Evolutionary conservation across 2,888 invertebrate genomes (phyloP).

Genomic region (Hartigia nigra): DNA sequence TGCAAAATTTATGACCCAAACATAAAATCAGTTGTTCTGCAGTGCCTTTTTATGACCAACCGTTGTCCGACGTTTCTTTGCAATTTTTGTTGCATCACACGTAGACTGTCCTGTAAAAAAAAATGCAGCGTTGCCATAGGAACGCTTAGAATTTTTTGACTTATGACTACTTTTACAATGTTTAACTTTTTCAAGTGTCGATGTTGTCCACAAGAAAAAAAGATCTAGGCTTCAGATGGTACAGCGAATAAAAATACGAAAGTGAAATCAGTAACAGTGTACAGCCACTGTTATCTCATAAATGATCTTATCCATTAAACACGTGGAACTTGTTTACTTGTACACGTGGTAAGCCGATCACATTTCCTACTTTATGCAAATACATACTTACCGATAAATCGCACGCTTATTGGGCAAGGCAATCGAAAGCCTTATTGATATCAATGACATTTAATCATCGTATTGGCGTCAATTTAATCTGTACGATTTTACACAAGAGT

Average conservation of each 20-base stretch:
- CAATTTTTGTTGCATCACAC: neutral
- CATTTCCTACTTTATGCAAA: neutral
- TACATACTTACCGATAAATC: neutral
- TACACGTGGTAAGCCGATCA: neutral
- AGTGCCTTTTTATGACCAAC: neutral
- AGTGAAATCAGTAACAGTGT: neutral
- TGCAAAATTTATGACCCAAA: neutral
- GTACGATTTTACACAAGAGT: too few relatives aligned
- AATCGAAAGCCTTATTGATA: too few relatives aligned
- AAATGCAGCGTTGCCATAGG: neutral
- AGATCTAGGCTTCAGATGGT: neutral
- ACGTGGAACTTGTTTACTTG: neutral
- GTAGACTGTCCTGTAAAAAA: neutral
- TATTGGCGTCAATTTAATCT: too few relatives aligned
- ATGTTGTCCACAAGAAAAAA: neutral
- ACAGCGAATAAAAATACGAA: neutral
- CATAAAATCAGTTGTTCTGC: neutral
- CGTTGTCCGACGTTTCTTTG: neutral
- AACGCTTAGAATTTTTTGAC: too few relatives aligned
- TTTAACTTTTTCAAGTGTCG: neutral
- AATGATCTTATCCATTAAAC: neutral
- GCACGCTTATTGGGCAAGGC: too few relatives aligned
- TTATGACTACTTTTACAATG: too few relatives aligned
- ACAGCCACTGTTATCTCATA: neutral
- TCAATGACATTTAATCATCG: too few relatives aligned